Base-by-base conservation (phyloP, 2,113 vertebrate species). In the Callionymus lyra region DNA sequence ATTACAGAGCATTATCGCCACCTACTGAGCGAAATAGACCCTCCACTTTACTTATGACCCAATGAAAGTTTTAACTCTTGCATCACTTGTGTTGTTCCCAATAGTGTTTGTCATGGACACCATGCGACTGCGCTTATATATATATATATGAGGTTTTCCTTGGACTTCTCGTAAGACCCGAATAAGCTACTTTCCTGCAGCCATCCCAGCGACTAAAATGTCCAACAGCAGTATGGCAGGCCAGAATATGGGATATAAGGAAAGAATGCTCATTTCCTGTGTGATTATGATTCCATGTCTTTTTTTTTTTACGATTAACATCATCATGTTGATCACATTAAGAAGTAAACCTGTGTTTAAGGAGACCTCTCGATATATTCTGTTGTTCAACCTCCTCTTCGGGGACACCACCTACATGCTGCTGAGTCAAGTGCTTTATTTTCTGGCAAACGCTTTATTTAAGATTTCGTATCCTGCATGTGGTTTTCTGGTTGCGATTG, bases 291-390 rank as follows among this genome's bases (percentile, higher is more conserved):
- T 6, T 3, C 6, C 15, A 21, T 16, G 45, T 21, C 3, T 27
- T 13, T 10, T 38, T 1, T 38, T 38, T 36, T 21, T 38, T 6
- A 12, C n/a, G 1, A 31, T 48, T 15, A 48, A 38, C 17, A 14
- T 10, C 2, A 3, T 32, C 10, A 32, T 48, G 35, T 6, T 48
- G 10, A n/a, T 44, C 40, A 52, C 42, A 37, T 17, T 40, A 14
- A 34, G 38, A 2, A 50, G 47, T 5, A 40, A 41, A 31, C 2
- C 13, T 10, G 14, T 48, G 14, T 48, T 48, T 17, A 16, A 35
- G 18, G 45, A 38, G 34, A 38, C 45, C 2, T 48, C 36, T 2
- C 34, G 45, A 14, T 38, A 48, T 36, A 48, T 48, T 21, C 45
- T 48, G 34, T 19, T 47, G 21, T 38, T 9, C 6, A 16, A 47